phyloP scores from a whole-genome alignment of 2,113 vertebrate genomes.

The Lasiurus borealis region DNA sequence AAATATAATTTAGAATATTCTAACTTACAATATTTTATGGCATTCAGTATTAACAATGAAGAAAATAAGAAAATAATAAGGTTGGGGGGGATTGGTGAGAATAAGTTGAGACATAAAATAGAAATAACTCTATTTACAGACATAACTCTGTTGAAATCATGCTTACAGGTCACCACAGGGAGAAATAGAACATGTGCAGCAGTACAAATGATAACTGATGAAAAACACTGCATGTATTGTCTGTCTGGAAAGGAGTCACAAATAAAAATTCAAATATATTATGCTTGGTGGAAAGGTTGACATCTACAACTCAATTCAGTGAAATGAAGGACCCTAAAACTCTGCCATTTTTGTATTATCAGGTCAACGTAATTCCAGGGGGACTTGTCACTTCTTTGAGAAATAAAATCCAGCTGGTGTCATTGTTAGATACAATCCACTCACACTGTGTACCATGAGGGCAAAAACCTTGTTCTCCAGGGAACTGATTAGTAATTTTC shows the following conservation, averaged over 20 bases:
- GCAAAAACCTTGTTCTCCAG: neutral
- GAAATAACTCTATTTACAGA: neutral
- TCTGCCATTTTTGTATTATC: conserved; percentile 34
- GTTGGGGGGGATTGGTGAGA: neutral
- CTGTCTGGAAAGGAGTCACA: conserved; percentile 45
- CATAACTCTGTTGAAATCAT: conserved; percentile 41
- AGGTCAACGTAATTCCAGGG: conserved; percentile 25
- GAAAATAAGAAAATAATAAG: conserved; percentile 12
- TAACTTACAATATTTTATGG: conserved; percentile 37
- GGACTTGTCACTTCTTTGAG: neutral
- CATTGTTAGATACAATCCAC: neutral
- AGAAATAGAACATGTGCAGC: conserved; percentile 28
- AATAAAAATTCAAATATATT: conserved; percentile 53
- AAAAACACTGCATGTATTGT: conserved; percentile 55
- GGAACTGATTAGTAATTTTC: neutral
- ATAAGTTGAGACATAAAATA: conserved; percentile 21
- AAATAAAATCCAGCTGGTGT: neutral
- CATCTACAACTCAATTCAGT: neutral
- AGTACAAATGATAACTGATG: neutral
- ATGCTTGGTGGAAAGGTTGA: neutral
- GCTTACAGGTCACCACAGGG: neutral
- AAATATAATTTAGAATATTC: conserved; percentile 54
- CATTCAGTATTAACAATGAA: conserved; percentile 36
- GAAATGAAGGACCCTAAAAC: neutral
- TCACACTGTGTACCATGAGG: neutral